A percentile compares a stretch with the other conserved stretches of the same genome.
phyloP scores from a whole-genome alignment of 2,888 invertebrate species.

The Drosophila demipolita region DNA sequence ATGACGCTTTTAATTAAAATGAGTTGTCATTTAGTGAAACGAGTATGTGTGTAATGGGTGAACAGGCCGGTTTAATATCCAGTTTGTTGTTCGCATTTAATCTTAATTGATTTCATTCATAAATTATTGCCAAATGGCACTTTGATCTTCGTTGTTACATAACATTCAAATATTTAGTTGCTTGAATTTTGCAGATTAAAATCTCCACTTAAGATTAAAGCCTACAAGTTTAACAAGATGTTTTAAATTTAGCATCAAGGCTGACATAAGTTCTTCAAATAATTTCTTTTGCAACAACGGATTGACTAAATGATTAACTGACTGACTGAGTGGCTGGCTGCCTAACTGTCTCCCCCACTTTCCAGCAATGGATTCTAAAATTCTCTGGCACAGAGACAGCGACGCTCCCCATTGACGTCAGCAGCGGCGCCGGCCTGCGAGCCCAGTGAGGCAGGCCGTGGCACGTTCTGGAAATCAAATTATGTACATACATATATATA shows the following conservation, averaged over 20 bases:
- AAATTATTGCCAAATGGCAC: constrained; percentile 54
- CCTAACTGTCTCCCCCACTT: constrained; percentile 37
- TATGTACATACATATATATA: constrained; percentile 21
- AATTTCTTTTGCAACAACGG: constrained; percentile 21
- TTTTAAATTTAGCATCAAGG: constrained; percentile 55
- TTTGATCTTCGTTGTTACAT: constrained; percentile 17
- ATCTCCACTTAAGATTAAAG: constrained; percentile 11
- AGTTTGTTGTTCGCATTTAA: constrained; percentile 45
- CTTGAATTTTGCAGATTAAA: neutral
- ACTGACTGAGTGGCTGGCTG: constrained; percentile 4
- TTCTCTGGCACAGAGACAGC: constrained; percentile 39
- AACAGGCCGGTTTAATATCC: constrained; percentile 40
- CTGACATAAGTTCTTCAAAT: constrained; percentile 38
- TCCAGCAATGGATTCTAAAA: constrained; percentile 27
- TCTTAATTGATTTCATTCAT: constrained; percentile 78
- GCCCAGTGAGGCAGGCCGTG: constrained; percentile 70
- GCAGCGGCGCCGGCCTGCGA: constrained; percentile 53
- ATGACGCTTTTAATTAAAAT: constrained; percentile 64
- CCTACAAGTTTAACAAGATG: constrained; percentile 1
- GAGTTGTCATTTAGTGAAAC: constrained; percentile 58
- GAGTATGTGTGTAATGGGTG: constrained; percentile 27
- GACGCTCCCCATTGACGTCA: constrained; percentile 67
- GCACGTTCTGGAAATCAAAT: constrained; percentile 80
- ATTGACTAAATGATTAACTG: neutral
- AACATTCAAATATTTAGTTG: neutral